Evolutionary conservation across 2,113 vertebrate species (phyloP).

Genomic region (Daubentonia madagascariensis): DNA sequence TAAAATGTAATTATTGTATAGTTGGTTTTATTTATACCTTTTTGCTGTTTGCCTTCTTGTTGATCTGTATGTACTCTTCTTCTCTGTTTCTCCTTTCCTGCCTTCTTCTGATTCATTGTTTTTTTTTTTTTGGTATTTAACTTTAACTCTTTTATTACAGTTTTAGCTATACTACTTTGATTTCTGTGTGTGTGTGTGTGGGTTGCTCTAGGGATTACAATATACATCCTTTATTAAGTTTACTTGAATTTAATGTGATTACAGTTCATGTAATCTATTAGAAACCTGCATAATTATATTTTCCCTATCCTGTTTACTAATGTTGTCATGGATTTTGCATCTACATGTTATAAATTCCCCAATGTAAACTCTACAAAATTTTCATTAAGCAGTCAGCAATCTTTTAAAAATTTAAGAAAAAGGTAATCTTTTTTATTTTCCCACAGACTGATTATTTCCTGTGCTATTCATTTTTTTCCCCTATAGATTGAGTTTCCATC

Average conservation of each 20-base stretch:
- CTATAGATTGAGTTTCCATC: neutral
- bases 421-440: neutral
- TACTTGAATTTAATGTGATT: neutral
- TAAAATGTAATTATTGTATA: too few relatives aligned
- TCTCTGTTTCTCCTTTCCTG: too few relatives aligned
- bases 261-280: neutral
- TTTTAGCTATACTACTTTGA: neutral
- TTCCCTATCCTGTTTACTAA: neutral
- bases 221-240: neutral
- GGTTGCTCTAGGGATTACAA: neutral
- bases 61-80: too few relatives aligned
- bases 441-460: neutral
- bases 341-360: neutral
- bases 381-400: neutral
- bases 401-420: neutral
- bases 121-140: too few relatives aligned
- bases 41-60: too few relatives aligned
- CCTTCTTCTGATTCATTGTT: too few relatives aligned
- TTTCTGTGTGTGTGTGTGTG: neutral
- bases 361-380: neutral
- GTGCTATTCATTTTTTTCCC: neutral
- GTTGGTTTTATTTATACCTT: too few relatives aligned
- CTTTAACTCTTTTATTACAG: too few relatives aligned
- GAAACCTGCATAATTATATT: neutral
- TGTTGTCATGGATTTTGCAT: neutral